Evolutionary conservation across 2,113 vertebrate genomes (phyloP).

Genomic region (Coreoperca whiteheadi): DNA sequence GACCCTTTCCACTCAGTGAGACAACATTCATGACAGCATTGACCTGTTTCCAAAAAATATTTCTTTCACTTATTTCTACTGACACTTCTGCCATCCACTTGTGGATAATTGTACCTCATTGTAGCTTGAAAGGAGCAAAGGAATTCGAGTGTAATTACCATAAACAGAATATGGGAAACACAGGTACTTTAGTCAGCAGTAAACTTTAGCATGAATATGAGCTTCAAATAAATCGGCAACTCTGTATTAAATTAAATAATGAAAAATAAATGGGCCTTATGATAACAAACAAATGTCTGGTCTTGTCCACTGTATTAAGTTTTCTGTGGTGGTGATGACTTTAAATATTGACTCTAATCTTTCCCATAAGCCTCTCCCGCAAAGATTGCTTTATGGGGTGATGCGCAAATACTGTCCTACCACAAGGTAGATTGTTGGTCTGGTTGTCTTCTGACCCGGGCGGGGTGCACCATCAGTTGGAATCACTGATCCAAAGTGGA

Average conservation of each 20-base stretch:
- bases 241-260: neutral
- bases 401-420: too few species aligned
- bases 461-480: too few species aligned
- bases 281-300: too few species aligned
- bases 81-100: neutral
- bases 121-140: neutral
- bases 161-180: neutral
- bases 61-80: neutral
- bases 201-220: neutral
- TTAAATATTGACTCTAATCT: too few species aligned
- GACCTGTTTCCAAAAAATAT: too few species aligned
- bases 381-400: too few species aligned
- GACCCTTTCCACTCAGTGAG: neutral
- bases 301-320: too few species aligned
- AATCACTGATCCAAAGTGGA: too few species aligned
- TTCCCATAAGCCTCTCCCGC: too few species aligned
- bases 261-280: neutral
- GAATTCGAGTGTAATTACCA: neutral
- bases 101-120: neutral
- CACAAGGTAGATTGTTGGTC: too few species aligned
- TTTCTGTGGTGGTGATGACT: too few species aligned
- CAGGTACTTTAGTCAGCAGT: neutral
- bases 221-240: neutral
- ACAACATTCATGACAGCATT: neutral
- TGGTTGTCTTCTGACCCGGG: neutral